Percentiles rank a stretch among this genome's conserved stretches.
Conservation (phyloP, 1,140 invertebrate genomes). For the Diachasma alloeum region DNA sequence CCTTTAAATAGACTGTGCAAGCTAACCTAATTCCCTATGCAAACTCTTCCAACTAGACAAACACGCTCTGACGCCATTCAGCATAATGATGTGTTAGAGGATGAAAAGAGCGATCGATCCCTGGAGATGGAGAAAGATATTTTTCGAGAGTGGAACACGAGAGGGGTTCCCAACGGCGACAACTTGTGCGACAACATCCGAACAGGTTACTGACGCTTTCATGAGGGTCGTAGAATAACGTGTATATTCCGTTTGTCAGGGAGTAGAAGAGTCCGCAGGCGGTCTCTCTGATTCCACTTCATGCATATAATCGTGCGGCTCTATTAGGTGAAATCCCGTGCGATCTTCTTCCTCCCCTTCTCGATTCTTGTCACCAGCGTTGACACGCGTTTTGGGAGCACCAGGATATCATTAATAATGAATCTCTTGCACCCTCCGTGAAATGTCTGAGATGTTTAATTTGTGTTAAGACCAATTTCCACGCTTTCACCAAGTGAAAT, state of each 20-base stretch:
- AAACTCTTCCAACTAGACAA: background rate
- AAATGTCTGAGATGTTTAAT: background rate
- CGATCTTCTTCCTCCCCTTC: background rate
- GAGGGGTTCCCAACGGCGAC: constrained; percentile 13
- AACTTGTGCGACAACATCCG: constrained; percentile 9
- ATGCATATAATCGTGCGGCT: background rate
- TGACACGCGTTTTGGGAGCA: background rate
- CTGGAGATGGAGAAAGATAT: background rate
- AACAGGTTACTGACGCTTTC: constrained; percentile 11
- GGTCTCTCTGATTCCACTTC: background rate
- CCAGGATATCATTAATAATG: background rate
- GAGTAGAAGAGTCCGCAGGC: background rate
- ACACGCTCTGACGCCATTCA: background rate
- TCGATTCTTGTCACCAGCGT: background rate
- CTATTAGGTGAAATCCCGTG: background rate
- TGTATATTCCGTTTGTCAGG: background rate
- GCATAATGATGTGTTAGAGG: background rate
- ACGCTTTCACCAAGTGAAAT: background rate
- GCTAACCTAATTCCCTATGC: background rate
- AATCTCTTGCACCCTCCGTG: background rate
- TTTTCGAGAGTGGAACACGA: background rate
- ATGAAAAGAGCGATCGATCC: background rate
- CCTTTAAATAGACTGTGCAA: background rate
- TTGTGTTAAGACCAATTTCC: background rate
- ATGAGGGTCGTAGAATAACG: background rate